Evolutionary conservation across 2,888 invertebrate species (phyloP).

Genomic region (Hypolimnas misippus): DNA sequence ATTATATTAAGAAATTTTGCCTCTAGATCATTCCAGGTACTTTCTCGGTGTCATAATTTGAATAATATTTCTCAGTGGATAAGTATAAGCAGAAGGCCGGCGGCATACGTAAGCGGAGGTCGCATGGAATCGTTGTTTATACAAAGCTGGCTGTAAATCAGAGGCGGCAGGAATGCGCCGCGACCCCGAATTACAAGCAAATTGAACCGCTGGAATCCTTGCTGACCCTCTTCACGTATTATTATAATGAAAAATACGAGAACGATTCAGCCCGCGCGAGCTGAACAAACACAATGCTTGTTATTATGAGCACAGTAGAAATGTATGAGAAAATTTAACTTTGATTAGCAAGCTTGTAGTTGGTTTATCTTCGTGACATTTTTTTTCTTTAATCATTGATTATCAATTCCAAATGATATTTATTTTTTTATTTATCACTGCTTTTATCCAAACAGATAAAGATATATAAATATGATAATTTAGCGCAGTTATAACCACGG

Average conservation of each 20-base stretch:
- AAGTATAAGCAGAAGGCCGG: not conserved
- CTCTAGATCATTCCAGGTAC: not conserved
- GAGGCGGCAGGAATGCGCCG: slow-evolving; percentile 22
- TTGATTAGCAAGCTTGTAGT: no score
- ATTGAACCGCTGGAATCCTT: slow-evolving; percentile 5
- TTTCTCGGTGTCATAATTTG: not conserved
- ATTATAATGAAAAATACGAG: no score
- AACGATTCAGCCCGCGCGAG: not conserved
- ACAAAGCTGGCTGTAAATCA: slow-evolving; percentile 26
- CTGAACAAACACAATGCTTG: not conserved
- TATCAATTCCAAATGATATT: no score
- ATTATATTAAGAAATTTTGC: not conserved
- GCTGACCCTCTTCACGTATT: not conserved
- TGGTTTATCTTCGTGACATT: no score
- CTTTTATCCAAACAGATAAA: no score
- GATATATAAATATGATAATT: no score
- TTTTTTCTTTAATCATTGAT: no score
- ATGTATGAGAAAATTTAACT: no score
- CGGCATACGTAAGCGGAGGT: slow-evolving; percentile 2
- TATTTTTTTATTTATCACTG: no score
- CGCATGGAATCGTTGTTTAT: slow-evolving; percentile 12
- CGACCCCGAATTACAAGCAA: not conserved
- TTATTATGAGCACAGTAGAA: not conserved
- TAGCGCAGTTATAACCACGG: no score
- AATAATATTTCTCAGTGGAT: not conserved